A percentile compares a stretch with the other conserved stretches of the same genome.
Conservation (phyloP, 2,888 invertebrate species). For the Loripinus fragilis region DNA sequence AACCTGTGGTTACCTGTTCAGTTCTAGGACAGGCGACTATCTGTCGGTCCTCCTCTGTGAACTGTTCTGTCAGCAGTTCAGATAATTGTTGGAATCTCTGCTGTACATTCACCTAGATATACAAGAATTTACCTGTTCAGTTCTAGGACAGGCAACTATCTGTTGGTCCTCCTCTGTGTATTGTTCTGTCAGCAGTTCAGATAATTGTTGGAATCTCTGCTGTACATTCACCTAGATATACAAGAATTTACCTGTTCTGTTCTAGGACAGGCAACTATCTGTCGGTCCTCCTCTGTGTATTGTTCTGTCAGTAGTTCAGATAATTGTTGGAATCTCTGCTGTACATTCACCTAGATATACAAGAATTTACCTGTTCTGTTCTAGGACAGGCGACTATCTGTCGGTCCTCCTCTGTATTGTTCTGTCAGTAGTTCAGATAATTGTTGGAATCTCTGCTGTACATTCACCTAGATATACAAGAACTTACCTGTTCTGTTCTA, state of each 20-base stretch:
- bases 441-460: constrained; percentile 91
- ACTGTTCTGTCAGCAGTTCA: constrained; percentile 89
- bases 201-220: too few relatives aligned
- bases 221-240: constrained; percentile 87
- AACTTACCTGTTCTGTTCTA: constrained; percentile 96
- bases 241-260: constrained; percentile 95
- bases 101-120: not conserved
- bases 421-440: constrained; percentile 88
- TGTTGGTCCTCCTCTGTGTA: constrained; percentile 90
- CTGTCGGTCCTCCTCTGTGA: constrained; percentile 88
- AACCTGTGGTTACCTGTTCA: constrained; percentile 96
- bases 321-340: too few relatives aligned
- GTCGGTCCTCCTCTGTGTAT: constrained; percentile 89
- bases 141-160: constrained; percentile 94
- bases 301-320: constrained; percentile 89
- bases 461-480: too few relatives aligned
- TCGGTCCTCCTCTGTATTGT: constrained; percentile 89
- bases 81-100: too few relatives aligned
- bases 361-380: constrained; percentile 97
- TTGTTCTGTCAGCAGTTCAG: constrained; percentile 90
- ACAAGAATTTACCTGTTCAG: constrained; percentile 97
- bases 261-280: constrained; percentile 94
- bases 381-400: constrained; percentile 95
- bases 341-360: too few relatives aligned
- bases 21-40: constrained; percentile 95